Base-by-base conservation (phyloP, 2,797 vertebrate genomes). In the Crocidura indochinensis region DNA sequence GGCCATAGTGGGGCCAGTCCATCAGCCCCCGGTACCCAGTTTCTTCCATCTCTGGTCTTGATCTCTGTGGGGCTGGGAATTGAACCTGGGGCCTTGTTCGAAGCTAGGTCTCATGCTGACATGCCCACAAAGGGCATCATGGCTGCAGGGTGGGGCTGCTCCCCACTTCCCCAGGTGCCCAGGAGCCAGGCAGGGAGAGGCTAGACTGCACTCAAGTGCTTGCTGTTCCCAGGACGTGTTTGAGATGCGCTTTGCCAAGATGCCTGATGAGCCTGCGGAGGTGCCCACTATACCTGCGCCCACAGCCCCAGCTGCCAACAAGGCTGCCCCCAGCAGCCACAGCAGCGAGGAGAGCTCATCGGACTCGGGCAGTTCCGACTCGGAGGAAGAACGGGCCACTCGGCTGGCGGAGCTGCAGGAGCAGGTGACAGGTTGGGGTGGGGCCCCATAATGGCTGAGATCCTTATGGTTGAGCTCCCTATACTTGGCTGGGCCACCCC, bases 161-260 rank as follows among this genome's bases (percentile, higher is more conserved):
- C 51, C 51, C 51, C 51, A 53, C 4, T 14, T 17, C 51, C 51
- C 51, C 51, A 53, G 51, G 51, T 53, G 51, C 51, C 11, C 12
- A 53, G 51, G 51, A 53, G 51, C 12, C 51, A 53, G 51, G 51
- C 51, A 53, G 51, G 51, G 51, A 11, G 11, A 12, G 51, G 51
- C 10, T 14, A 17, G 51, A 5, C 38, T 2, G 38, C 38, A 38
- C 38, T 93, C 71, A 95, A 14, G 38, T 0, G 26, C 11, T 81
- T 74, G 6, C 2, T 0, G 47, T 73, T 26, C 19, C 0, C 90
- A 99, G 99, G 98, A 99, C 0, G 98, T 99, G 87, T 99, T 99
- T 22, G 99, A 99, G 97, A 99, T 99, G 98, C 98, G 98, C 62
- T 99, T 99, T 17, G 99, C 99, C 17, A 99, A 99, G 96, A 99